Base-by-base conservation (phyloP, 2,888 invertebrate species). In the Mesodorylaimus sp. region DNA sequence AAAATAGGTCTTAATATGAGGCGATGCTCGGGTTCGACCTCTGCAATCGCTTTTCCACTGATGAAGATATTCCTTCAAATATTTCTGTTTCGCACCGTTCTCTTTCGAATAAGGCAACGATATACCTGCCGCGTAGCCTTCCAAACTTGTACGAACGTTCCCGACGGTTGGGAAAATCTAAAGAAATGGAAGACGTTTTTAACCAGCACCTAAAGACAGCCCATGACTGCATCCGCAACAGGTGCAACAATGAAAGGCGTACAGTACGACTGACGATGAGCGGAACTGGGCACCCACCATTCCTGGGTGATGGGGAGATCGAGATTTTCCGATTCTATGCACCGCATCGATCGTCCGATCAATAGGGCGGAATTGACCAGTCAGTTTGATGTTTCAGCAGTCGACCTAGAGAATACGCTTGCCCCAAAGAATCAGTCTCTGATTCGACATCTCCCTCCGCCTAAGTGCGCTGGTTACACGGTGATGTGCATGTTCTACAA, bases 1-100 rank as follows among this genome's bases (percentile, higher is more conserved):
- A 0, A 79, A 76, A 66, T 91, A 95, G 0, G 80, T 78, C 68
- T 97, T 97, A 37, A 93, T 85, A 64, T 97, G 95, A 0, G 97
- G 97, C 78, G 88, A 83, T 0, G 89, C 88, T 50, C 75, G 69
- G 45, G 79, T 77, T n/a, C 95, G 74, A 16, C 75, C 68, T 0
- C 77, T 74, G 0, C 70, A 66, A 2, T 76, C 76, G 0, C 84
- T 79, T 60, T 77, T 79, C 95, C 95, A 95, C 50, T 56, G 55
- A 47, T 58, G 55, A 47, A 54, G 50, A 29, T 24, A 45, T 2
- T 37, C 19, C 10, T 76, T 77, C 0, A 93, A 72, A 85, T 88
- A 93, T 0, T 72, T 68, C 62, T 95, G 93, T 61, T 85, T 89
- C 19, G 75, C 73, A 61, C 88, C 83, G 0, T 76, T 77, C 24